Conservation (phyloP, 30 jellyfish, hydroid and myxozoan genomes). For the Cassiopea xamachana region DNA sequence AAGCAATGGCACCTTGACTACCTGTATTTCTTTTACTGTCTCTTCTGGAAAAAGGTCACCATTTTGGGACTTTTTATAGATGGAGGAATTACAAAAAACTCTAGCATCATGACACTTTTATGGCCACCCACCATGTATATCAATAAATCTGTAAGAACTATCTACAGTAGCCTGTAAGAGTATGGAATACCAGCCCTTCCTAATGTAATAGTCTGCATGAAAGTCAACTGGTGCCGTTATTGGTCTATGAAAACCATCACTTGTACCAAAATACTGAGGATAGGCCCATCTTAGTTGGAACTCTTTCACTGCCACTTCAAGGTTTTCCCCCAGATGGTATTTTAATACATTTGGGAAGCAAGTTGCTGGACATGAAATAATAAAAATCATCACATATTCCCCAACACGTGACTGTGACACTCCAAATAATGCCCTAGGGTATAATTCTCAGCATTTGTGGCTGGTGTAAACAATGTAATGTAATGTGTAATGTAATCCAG, state of each 20-base stretch:
- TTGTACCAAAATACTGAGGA: slow-evolving; percentile 62
- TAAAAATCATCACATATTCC: slow-evolving; percentile 23
- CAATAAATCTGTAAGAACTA: slow-evolving; percentile 34
- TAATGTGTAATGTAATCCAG: too few relatives aligned
- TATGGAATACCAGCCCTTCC: slow-evolving; percentile 62
- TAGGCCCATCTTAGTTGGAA: slow-evolving; percentile 42
- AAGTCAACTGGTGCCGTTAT: slow-evolving; percentile 46
- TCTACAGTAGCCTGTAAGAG: slow-evolving; percentile 48
- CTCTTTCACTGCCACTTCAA: background rate
- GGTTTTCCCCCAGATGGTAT: slow-evolving; percentile 11
- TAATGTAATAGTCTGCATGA: slow-evolving; percentile 55
- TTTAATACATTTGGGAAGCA: slow-evolving; percentile 32
- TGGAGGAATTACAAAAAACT: slow-evolving; percentile 35
- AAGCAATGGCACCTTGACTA: slow-evolving; percentile 28
- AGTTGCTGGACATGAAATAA: background rate
- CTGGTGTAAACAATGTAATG: background rate
- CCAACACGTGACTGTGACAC: slow-evolving; percentile 47
- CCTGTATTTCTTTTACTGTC: slow-evolving; percentile 16
- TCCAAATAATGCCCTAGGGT: slow-evolving; percentile 42
- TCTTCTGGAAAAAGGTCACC: slow-evolving; percentile 5
- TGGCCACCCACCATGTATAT: slow-evolving; percentile 55
- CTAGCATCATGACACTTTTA: slow-evolving; percentile 54
- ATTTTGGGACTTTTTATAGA: slow-evolving; percentile 16
- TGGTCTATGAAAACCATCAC: slow-evolving; percentile 69
- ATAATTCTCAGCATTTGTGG: slow-evolving; percentile 24